Evolutionary conservation across 2,888 invertebrate species (phyloP).

Genomic region (Pseudococcus longispinus): DNA sequence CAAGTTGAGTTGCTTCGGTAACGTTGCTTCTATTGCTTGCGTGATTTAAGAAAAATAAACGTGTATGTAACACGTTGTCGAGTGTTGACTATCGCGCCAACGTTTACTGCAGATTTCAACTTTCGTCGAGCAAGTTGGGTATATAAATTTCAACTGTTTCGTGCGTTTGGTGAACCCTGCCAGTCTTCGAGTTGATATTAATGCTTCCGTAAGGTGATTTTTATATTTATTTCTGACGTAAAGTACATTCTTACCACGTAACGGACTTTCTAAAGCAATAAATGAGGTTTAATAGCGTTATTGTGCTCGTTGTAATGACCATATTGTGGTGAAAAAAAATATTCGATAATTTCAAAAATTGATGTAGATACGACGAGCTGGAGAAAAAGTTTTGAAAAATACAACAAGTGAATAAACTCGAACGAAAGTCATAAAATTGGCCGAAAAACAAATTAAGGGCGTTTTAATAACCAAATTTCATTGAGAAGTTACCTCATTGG

Average conservation of each 20-base stretch:
- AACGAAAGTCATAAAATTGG: too few relatives aligned
- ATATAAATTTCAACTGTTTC: neutral
- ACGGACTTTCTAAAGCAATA: neutral
- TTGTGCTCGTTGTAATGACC: neutral
- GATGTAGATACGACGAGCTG: too few relatives aligned
- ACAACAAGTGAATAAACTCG: too few relatives aligned
- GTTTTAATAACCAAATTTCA: too few relatives aligned
- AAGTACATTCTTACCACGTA: neutral
- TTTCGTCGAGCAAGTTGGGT: neutral
- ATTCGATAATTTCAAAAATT: too few relatives aligned
- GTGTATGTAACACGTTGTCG: neutral
- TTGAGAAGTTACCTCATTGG: too few relatives aligned
- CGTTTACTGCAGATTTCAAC: neutral
- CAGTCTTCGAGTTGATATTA: neutral
- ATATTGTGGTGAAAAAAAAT: too few relatives aligned
- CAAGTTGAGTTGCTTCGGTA: neutral
- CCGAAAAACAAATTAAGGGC: too few relatives aligned
- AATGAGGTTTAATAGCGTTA: neutral
- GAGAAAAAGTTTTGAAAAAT: too few relatives aligned
- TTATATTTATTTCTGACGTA: neutral
- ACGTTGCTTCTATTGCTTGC: neutral
- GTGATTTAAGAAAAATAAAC: neutral
- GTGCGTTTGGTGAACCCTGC: neutral
- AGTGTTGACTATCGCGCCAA: neutral
- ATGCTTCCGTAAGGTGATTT: neutral